These are phyloP conservation scores for Chrysomela aeneicollis DNA, from an alignment of 2,888 invertebrate genomes.

Conservation along the genomic window DNA sequence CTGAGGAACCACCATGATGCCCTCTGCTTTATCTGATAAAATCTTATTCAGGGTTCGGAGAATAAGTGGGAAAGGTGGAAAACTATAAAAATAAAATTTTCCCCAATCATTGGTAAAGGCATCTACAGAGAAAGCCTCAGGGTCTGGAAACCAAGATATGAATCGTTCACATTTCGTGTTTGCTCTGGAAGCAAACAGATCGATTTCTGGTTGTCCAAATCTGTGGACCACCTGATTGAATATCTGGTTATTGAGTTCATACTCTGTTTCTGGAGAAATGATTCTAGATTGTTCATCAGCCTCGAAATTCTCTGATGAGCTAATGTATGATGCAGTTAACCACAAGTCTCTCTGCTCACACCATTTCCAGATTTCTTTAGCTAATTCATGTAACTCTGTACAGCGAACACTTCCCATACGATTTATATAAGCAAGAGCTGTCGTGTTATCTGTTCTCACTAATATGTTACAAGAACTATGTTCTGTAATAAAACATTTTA, in stretches of 20 bases:
- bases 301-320: constrained; percentile 19
- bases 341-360: constrained; percentile 23
- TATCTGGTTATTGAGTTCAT: background rate
- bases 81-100: constrained; percentile 21
- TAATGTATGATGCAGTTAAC: constrained; percentile 27
- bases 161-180: too few species aligned
- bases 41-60: constrained; percentile 15
- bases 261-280: constrained; percentile 13
- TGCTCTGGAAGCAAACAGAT: too few species aligned
- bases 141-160: too few species aligned
- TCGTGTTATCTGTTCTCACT: too few species aligned
- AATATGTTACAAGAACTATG: background rate
- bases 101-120: constrained; percentile 25
- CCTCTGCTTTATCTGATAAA: constrained; percentile 17
- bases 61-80: too few species aligned
- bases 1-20: constrained; percentile 18
- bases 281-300: constrained; percentile 14
- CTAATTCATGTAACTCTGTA: constrained; percentile 19
- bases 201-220: too few species aligned
- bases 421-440: too few species aligned
- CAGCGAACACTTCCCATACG: too few species aligned
- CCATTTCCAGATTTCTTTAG: constrained; percentile 27
- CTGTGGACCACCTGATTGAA: background rate
- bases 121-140: constrained; percentile 8
- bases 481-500: constrained; percentile 22